Conservation (phyloP, 1,140 invertebrate species). For the Latrodectus geometricus region DNA sequence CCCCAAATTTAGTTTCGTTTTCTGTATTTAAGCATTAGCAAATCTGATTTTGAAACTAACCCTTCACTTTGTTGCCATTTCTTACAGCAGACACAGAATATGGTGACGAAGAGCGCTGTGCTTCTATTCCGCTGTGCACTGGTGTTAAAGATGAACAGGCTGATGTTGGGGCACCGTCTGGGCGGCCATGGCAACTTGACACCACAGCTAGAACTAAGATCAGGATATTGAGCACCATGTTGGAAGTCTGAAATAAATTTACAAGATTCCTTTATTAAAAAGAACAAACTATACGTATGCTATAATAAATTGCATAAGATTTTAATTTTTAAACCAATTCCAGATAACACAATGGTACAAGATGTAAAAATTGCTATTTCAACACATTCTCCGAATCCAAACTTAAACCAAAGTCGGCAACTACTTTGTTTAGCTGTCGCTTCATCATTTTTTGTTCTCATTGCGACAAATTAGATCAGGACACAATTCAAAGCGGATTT, state of each 20-base stretch:
- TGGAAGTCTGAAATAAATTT: not conserved
- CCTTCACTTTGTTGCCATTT: constrained; percentile 22
- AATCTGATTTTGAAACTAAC: not conserved
- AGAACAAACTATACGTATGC: too few species aligned
- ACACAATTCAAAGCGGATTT: too few species aligned
- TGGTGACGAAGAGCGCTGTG: not conserved
- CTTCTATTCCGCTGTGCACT: not conserved
- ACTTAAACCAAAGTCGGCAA: too few species aligned
- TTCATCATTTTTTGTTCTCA: too few species aligned
- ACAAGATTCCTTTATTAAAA: too few species aligned
- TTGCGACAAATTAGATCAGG: too few species aligned
- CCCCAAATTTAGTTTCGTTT: not conserved
- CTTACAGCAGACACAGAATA: constrained; percentile 9
- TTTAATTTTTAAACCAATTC: too few species aligned
- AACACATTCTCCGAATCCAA: too few species aligned
- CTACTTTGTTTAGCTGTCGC: too few species aligned
- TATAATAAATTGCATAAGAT: too few species aligned
- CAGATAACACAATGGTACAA: too few species aligned
- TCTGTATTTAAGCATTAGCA: not conserved
- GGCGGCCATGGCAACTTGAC: not conserved
- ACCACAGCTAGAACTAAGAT: not conserved
- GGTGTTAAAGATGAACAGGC: constrained; percentile 18
- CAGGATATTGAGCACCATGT: not conserved
- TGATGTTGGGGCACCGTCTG: constrained; percentile 10
- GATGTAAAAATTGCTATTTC: too few species aligned